These are phyloP conservation scores for Phrynosoma platyrhinos DNA, from an alignment of 2,113 vertebrate genomes.

Conservation along the genomic window DNA sequence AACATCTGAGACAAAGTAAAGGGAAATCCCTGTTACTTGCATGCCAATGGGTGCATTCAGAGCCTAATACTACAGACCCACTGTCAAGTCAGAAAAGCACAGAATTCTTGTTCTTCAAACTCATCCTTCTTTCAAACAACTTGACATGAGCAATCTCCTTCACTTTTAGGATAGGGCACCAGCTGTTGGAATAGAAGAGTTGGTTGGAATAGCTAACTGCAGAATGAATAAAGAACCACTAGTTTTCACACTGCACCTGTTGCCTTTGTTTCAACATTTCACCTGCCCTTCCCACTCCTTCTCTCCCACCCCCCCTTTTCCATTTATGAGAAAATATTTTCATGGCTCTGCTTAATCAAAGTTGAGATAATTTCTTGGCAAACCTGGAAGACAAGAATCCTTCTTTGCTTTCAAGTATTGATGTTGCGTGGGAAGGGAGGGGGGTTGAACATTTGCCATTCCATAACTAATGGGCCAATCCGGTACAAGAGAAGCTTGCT, in stretches of 20 bases:
- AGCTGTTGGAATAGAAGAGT: slow-evolving; percentile 22
- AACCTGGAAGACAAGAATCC: slow-evolving; percentile 55
- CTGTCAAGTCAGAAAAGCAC: background rate
- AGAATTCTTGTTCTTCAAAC: slow-evolving; percentile 6
- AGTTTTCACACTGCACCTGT: slow-evolving; percentile 30
- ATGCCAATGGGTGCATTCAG: accelerated
- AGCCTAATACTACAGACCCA: background rate
- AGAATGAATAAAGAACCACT: slow-evolving; percentile 16
- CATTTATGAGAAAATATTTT: slow-evolving; percentile 38
- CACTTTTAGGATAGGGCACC: slow-evolving; percentile 4
- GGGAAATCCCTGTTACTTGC: background rate
- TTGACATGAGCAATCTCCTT: slow-evolving; percentile 8
- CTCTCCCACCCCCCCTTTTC: background rate
- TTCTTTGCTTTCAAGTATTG: slow-evolving; percentile 40
- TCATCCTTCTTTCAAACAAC: background rate
- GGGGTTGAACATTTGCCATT: background rate
- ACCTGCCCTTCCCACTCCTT: slow-evolving; percentile 10
- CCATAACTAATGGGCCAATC: slow-evolving; percentile 15
- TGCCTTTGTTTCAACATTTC: background rate
- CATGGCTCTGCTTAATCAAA: slow-evolving; percentile 44
- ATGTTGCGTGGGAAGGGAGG: background rate
- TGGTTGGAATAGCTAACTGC: slow-evolving; percentile 4
- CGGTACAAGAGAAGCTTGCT: background rate
- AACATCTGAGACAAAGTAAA: accelerated
- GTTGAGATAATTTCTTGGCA: slow-evolving; percentile 56